Conservation (phyloP, 2,797 vertebrate species). For the Poeciliopsis presidionis region DNA sequence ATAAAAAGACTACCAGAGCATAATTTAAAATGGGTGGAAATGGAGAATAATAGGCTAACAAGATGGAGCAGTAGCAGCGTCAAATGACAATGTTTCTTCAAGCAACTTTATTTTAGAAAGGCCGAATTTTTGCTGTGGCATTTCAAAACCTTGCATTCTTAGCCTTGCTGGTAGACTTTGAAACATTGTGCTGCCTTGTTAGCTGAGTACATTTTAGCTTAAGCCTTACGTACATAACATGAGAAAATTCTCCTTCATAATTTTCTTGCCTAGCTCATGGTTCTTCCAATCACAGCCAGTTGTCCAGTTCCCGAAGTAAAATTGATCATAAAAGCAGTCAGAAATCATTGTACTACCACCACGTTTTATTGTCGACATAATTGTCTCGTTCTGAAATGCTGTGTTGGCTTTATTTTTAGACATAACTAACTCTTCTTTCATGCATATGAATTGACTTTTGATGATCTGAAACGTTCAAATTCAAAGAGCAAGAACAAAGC, state of each 20-base stretch:
- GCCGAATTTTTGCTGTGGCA: neutral
- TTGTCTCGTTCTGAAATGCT: neutral
- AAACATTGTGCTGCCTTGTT: neutral
- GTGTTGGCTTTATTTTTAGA: neutral
- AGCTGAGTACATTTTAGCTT: neutral
- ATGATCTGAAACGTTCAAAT: neutral
- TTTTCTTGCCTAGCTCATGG: neutral
- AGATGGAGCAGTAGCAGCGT: slow-evolving; percentile 38
- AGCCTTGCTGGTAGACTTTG: neutral
- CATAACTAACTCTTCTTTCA: neutral
- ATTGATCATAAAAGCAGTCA: neutral
- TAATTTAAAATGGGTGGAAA: slow-evolving; percentile 64
- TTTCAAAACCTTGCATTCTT: neutral
- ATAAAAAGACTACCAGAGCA: slow-evolving; percentile 57
- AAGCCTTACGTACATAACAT: neutral
- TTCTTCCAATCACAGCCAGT: neutral
- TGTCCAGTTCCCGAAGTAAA: neutral
- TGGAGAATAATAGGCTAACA: slow-evolving; percentile 58
- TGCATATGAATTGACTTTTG: neutral
- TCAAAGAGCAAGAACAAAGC: neutral
- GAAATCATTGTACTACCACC: neutral
- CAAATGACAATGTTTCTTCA: slow-evolving; percentile 24
- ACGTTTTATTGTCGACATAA: neutral
- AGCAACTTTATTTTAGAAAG: slow-evolving; percentile 22
- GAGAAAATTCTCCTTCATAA: neutral